Percentiles rank a stretch among this genome's conserved stretches.
Evolutionary conservation across 2,797 vertebrate species (phyloP).

Genomic region (Sebastes diploproa): DNA sequence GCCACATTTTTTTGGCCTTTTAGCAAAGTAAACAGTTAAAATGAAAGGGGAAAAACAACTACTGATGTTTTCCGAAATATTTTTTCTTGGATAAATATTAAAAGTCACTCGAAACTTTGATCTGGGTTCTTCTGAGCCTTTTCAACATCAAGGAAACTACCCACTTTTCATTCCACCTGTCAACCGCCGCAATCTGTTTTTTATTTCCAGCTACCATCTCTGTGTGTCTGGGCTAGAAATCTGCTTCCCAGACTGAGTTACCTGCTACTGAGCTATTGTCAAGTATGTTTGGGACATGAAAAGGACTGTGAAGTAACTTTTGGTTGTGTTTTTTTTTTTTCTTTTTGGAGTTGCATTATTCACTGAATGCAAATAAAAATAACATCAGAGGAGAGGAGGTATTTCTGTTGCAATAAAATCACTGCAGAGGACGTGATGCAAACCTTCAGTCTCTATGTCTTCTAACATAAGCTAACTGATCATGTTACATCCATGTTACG

Average conservation of each 20-base stretch:
- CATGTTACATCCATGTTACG: too few relatives aligned
- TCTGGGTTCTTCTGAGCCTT: slow-evolving; percentile 68
- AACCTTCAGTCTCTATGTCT: slow-evolving; percentile 13
- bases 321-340: background rate
- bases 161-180: slow-evolving; percentile 74
- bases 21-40: slow-evolving; percentile 56
- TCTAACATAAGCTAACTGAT: too few relatives aligned
- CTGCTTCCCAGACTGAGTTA: slow-evolving; percentile 44
- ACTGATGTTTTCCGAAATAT: slow-evolving; percentile 72
- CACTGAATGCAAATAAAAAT: slow-evolving; percentile 67
- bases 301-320: slow-evolving; percentile 62
- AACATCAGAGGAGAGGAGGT: slow-evolving; percentile 44
- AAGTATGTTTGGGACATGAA: slow-evolving; percentile 60
- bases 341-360: slow-evolving; percentile 48
- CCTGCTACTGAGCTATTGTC: slow-evolving; percentile 64
- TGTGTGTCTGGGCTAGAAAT: slow-evolving; percentile 58
- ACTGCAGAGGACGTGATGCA: background rate
- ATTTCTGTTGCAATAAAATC: slow-evolving; percentile 27
- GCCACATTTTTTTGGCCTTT: slow-evolving; percentile 38
- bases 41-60: slow-evolving; percentile 62
- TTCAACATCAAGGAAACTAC: slow-evolving; percentile 74
- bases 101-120: slow-evolving; percentile 75
- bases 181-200: slow-evolving; percentile 75
- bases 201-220: slow-evolving; percentile 64
- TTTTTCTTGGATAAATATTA: slow-evolving; percentile 75